Evolutionary conservation across 2,888 invertebrate genomes (phyloP).

Genomic region (Antheraea yamamai): DNA sequence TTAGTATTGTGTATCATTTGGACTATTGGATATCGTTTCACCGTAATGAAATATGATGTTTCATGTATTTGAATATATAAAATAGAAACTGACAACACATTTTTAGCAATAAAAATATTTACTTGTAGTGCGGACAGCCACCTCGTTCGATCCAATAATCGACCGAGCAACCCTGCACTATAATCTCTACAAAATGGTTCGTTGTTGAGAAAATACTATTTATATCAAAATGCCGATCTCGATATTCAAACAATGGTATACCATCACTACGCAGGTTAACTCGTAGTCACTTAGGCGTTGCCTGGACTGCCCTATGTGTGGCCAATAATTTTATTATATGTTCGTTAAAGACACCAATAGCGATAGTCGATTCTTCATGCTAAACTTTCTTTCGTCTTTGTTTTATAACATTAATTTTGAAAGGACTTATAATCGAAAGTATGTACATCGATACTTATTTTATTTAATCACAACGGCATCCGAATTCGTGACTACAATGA

Average conservation of each 20-base stretch:
- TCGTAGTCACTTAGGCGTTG: constrained; percentile 74
- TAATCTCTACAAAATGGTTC: neutral
- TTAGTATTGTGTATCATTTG: too few relatives aligned
- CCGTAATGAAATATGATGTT: too few relatives aligned
- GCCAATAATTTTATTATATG: constrained; percentile 82
- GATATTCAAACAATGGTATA: constrained; percentile 29
- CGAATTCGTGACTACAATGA: neutral
- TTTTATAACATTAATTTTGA: constrained; percentile 5
- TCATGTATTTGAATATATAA: too few relatives aligned
- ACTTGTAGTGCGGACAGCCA: neutral
- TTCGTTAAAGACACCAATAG: constrained; percentile 74
- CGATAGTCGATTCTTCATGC: constrained; percentile 55
- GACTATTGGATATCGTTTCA: too few relatives aligned
- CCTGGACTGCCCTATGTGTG: constrained; percentile 75
- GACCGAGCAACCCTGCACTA: neutral
- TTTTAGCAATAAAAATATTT: neutral
- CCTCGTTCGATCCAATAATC: too few relatives aligned
- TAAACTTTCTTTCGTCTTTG: constrained; percentile 35
- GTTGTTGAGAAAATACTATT: neutral
- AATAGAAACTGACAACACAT: too few relatives aligned
- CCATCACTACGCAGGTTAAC: constrained; percentile 68
- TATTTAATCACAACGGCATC: neutral
- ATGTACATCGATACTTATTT: neutral
- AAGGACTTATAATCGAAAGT: neutral
- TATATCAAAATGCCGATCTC: constrained; percentile 30